Evolutionary conservation across 2,888 invertebrate species (phyloP), one percentile per base, ranked within the genome.

Genomic region (Drosophila ezoana): DNA sequence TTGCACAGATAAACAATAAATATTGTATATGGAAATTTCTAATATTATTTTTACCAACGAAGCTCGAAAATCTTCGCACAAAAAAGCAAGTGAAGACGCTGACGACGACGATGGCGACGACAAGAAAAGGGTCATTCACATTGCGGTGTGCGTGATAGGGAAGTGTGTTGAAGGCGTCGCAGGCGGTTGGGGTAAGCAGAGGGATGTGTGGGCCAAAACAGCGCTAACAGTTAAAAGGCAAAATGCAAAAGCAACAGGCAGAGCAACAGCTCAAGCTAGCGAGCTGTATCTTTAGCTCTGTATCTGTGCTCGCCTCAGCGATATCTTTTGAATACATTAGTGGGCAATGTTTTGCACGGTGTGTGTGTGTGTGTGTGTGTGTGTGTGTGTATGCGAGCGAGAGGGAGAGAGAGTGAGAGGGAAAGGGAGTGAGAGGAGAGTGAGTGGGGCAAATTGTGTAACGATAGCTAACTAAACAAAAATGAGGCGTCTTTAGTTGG

Each of bases 91-190:
- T n/a, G 20, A 38, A 41, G 52, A 40, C 71, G 62, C 52, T 5
- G 13, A 20, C 11, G 28, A 41, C 11, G 44, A 43, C 43, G 16
- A 18, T 20, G 37, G 6, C 10, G 20, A 41, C 64, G 49, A 41
- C 70, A 62, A 56, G 68, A 82, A 79, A 83, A 83, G 84, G 77
- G 77, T 83, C 79, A 76, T 79, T 79, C 78, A 82, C 78, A 75
- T 67, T 66, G 79, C 47, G 67, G 40, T 51, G 35, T 68, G 68
- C 49, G 68, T 54, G 52, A 35, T 43, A 35, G 47, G 67, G 57
- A 13, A 56, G 32, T 49, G 20, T 8, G 33, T 43, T 28, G 43
- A 11, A 13, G 44, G 14, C 14, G 2, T 43, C 20, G 43, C 10
- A 13, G 44, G 14, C 40, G 52, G 16, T 28, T 52, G 23, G 37